A percentile compares a stretch with the other conserved stretches of the same genome.
phyloP scores from a whole-genome alignment of 2,113 vertebrate genomes.

The Pungitius pungitius region DNA sequence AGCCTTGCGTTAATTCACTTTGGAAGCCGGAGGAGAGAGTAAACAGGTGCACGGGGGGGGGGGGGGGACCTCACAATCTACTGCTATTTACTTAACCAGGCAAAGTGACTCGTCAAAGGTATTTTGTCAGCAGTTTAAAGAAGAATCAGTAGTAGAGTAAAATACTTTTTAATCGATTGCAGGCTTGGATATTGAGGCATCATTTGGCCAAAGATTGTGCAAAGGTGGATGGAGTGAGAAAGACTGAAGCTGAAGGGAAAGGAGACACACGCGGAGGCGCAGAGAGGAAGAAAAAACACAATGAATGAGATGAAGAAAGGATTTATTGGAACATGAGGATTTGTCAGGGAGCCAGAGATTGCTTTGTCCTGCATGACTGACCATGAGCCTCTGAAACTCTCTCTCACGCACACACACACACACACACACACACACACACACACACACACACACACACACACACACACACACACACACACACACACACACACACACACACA shows the following conservation, averaged over 20 bases:
- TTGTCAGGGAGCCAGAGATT: slow-evolving; percentile 60
- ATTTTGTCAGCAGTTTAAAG: neutral
- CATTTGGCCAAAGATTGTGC: neutral
- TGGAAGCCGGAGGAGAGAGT: slow-evolving; percentile 25
- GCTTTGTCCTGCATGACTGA: slow-evolving; percentile 68
- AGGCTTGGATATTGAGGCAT: neutral
- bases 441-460: neutral
- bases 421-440: neutral
- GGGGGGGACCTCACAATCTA: neutral
- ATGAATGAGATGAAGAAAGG: slow-evolving; percentile 25
- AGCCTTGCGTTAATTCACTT: slow-evolving; percentile 52
- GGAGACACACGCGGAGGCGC: neutral
- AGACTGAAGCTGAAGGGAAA: neutral
- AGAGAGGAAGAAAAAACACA: neutral
- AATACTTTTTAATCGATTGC: neutral
- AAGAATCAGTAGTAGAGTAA: neutral
- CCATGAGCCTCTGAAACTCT: slow-evolving; percentile 33
- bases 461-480: neutral
- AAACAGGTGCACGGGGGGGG: slow-evolving; percentile 29
- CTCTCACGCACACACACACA: neutral
- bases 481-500: neutral
- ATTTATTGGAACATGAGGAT: slow-evolving; percentile 61
- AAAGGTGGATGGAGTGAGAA: neutral
- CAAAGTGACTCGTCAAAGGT: slow-evolving; percentile 12
- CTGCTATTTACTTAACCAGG: slow-evolving; percentile 15